Evolutionary conservation across 1,140 invertebrate species (phyloP).

Genomic region (Vanessa tameamea): DNA sequence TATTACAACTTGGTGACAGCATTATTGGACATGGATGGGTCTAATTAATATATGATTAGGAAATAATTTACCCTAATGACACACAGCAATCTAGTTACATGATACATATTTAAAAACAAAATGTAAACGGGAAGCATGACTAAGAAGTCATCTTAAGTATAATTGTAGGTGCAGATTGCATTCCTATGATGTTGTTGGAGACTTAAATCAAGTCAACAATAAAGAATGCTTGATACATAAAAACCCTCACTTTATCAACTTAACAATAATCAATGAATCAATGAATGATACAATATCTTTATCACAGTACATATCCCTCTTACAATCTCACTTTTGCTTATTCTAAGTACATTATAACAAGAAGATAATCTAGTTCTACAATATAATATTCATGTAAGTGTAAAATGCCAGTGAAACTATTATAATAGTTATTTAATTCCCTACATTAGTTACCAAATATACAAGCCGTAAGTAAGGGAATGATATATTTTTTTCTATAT

Average conservation of each 20-base stretch:
- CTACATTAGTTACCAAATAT: too few relatives aligned
- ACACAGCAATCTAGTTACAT: background rate
- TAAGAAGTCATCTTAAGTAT: too few relatives aligned
- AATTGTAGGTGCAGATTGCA: too few relatives aligned
- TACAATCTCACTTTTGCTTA: constrained; percentile 5
- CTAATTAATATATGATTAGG: background rate
- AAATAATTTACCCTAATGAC: background rate
- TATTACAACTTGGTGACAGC: background rate
- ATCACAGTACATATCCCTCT: constrained; percentile 14
- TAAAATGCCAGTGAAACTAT: background rate
- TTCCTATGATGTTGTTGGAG: too few relatives aligned
- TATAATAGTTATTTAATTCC: background rate
- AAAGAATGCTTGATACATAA: too few relatives aligned
- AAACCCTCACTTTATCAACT: background rate
- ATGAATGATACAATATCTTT: background rate
- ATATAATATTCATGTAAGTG: background rate
- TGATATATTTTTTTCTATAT: too few relatives aligned
- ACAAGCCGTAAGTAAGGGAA: too few relatives aligned
- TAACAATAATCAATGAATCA: background rate
- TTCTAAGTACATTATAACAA: background rate
- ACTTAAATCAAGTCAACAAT: too few relatives aligned
- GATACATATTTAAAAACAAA: too few relatives aligned
- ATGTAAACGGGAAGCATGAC: too few relatives aligned
- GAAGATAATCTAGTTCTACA: background rate
- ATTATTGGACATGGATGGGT: background rate